Evolutionary conservation across 2,888 invertebrate genomes (phyloP), one percentile per base, ranked within the genome.

Genomic region (Oligia fasciuncula): DNA sequence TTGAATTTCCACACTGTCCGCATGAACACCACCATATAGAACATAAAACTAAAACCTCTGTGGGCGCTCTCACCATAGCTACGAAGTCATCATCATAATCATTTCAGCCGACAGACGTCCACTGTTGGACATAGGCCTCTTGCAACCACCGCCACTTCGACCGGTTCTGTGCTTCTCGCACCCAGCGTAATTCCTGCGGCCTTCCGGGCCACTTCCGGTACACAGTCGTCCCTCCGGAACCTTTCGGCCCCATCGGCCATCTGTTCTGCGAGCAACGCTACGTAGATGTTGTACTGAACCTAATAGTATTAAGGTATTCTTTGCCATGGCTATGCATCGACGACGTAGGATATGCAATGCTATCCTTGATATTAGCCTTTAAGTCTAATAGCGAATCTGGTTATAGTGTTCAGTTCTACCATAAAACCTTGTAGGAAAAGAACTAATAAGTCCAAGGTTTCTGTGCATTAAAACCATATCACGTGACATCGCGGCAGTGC

Each of bases 381-480:
- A 23, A 54, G 17, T 6, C n/a, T 11, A 40, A 17, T n/a, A n/a
- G 9, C 23, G 5, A 62, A 62, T 62, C 5, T 35, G 5, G 8
- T 57, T 60, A 57, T 40, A 11, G 43, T n/a, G n/a, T 54, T 40
- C 29, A 49, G 35, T 4, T 74, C 11, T 66, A 60, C 14, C 29
- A 8, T 60, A 70, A 19, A 60, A 51, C 69, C 60, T 75, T 62
- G 35, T 57, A 43, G 14, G 3, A 40, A 57, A 66, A n/a, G n/a
- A 69, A 63, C 35, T n/a, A 46, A 62, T 35, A 69, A 43, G 11
- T n/a, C 40, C 81, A 80, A 76, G 76, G 76, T 70, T 80, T 70
- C 43, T 60, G 49, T 65, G 51, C 17, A 66, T 79, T 65, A 60
- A 78, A 78, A 69, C 46, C 4, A 40, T 77, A 70, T 76, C 77